Percentiles rank a stretch among this genome's conserved stretches.
Conservation (phyloP, 2,888 invertebrate species). For the Aromia moschata region DNA sequence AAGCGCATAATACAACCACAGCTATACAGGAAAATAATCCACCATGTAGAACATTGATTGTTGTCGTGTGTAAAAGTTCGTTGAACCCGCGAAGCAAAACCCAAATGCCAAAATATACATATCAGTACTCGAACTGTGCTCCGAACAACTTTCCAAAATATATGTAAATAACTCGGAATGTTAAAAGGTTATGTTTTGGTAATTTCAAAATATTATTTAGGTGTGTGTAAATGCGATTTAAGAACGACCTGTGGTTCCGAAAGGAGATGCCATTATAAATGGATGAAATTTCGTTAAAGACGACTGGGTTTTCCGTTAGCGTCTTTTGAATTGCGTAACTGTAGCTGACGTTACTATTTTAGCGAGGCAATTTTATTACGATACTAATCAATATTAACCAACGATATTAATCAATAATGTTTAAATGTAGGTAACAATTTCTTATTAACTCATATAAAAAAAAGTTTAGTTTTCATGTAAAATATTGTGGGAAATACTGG, state of each 20-base stretch:
- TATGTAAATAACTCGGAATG: constrained; percentile 23
- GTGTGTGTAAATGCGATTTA: constrained; percentile 5
- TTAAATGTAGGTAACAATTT: too few species aligned
- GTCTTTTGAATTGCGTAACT: too few species aligned
- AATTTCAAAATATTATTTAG: constrained; percentile 35
- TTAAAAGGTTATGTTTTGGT: constrained; percentile 37
- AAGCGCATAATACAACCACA: neutral
- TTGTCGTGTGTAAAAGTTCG: constrained; percentile 33
- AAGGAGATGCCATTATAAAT: neutral
- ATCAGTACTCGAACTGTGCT: constrained; percentile 30
- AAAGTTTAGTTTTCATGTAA: too few species aligned
- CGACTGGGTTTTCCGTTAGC: too few species aligned
- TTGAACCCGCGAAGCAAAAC: constrained; percentile 34
- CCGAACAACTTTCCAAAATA: constrained; percentile 41
- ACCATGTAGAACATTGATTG: constrained; percentile 34
- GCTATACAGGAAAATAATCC: constrained; percentile 1
- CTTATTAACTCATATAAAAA: too few species aligned
- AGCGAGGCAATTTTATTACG: too few species aligned
- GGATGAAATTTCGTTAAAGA: neutral
- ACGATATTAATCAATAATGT: too few species aligned
- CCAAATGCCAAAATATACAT: constrained; percentile 43
- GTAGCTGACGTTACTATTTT: too few species aligned
- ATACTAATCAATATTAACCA: too few species aligned
- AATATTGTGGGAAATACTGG: too few species aligned
- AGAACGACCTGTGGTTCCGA: neutral